Conservation (phyloP, 2,888 invertebrate genomes). For the Parthenolecanium corni region DNA sequence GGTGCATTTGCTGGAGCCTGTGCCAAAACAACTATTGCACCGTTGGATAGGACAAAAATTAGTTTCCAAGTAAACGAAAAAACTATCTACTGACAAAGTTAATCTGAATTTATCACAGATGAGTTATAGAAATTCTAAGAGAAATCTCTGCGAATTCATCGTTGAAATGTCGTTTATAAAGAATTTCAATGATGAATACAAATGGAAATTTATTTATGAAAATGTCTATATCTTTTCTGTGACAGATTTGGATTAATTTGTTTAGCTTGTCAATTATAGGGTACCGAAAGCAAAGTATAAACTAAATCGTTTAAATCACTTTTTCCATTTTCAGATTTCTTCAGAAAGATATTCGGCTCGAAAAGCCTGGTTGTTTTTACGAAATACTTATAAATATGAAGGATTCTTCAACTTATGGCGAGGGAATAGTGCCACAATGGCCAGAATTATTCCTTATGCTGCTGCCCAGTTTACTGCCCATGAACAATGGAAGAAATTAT, state of each 20-base stretch:
- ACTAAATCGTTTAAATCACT: no score
- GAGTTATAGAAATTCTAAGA: no score
- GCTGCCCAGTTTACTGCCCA: conserved; percentile 95
- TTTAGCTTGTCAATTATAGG: no score
- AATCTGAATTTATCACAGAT: no score
- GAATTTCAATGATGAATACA: no score
- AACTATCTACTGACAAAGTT: no score
- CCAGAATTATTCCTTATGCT: conserved; percentile 90
- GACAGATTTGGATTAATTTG: no score
- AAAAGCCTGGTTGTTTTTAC: conserved; percentile 58
- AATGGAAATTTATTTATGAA: no score
- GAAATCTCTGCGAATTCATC: no score
- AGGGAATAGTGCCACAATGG: conserved; percentile 98
- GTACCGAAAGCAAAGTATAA: no score
- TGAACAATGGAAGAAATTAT: conserved; percentile 85
- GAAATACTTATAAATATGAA: conserved; percentile 55
- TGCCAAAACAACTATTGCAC: conserved; percentile 94
- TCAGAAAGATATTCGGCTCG: conserved; percentile 58
- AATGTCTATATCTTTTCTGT: no score
- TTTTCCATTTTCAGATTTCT: conserved; percentile 39
- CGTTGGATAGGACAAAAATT: conserved; percentile 94
- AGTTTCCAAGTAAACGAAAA: conserved; percentile 74
- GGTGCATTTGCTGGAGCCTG: conserved; percentile 90
- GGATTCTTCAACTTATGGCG: conserved; percentile 83
- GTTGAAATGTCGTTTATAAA: no score